A percentile compares a stretch with the other conserved stretches of the same genome.
These are phyloP conservation scores for Scaptodrosophila lebanonensis DNA, from an alignment of 1,140 invertebrate genomes.

Conservation along the genomic window DNA sequence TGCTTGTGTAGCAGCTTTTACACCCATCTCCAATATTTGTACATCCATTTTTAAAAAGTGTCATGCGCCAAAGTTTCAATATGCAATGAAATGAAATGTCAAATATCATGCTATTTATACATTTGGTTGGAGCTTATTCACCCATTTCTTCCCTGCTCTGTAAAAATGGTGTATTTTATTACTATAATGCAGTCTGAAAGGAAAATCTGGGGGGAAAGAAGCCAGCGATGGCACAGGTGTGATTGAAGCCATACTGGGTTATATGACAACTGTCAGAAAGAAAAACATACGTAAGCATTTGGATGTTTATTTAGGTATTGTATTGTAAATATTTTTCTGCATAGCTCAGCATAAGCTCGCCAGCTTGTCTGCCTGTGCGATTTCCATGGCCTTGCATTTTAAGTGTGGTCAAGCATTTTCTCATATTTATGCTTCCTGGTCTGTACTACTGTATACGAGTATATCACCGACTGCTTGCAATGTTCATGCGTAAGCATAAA, in stretches of 20 bases:
- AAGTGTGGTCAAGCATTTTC: constrained; percentile 60
- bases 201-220: too few relatives aligned
- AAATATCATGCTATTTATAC: constrained; percentile 45
- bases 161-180: constrained; percentile 5
- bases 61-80: constrained; percentile 37
- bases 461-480: not conserved
- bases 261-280: constrained; percentile 2
- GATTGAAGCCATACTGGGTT: constrained; percentile 36
- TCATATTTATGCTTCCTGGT: constrained; percentile 48
- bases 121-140: not conserved
- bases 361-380: not conserved
- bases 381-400: constrained; percentile 45
- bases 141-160: not conserved
- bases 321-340: constrained; percentile 30
- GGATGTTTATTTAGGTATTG: too few relatives aligned
- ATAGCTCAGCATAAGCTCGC: constrained; percentile 51
- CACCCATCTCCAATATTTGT: not conserved
- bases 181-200: too few relatives aligned
- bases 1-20: too few relatives aligned
- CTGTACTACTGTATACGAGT: not conserved
- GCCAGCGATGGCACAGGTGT: constrained; percentile 40
- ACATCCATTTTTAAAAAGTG: constrained; percentile 42
- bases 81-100: constrained; percentile 47
- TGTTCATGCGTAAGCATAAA: constrained; percentile 45
- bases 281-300: constrained; percentile 19